phyloP scores from a whole-genome alignment of 30 jellyfish, hydroid and myxozoan species.

The Catostylus mosaicus region DNA sequence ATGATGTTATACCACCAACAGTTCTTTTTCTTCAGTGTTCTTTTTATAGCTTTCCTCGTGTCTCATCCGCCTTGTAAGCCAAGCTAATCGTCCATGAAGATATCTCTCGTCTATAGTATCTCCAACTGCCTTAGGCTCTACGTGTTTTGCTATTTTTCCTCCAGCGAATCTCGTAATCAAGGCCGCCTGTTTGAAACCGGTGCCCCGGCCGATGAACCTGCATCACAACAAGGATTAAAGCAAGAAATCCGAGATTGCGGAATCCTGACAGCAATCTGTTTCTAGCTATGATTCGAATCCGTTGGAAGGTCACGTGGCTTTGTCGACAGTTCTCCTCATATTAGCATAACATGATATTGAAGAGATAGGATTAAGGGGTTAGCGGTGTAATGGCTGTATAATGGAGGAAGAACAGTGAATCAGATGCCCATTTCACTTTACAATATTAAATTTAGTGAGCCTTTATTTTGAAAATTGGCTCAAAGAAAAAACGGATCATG shows the following conservation, averaged over 20 bases:
- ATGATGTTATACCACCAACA: too few species aligned
- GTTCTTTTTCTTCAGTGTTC: too few species aligned
- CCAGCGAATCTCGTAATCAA: too few species aligned
- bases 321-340: neutral
- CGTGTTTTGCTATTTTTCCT: too few species aligned
- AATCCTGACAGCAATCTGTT: neutral
- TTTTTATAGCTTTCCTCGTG: too few species aligned
- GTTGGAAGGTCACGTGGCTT: neutral
- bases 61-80: too few species aligned
- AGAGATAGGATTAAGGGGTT: conserved; percentile 15
- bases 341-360: neutral
- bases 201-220: neutral
- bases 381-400: conserved; percentile 12
- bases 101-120: too few species aligned
- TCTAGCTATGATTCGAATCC: neutral
- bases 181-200: too few species aligned
- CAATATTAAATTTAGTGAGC: conserved; percentile 14
- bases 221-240: neutral
- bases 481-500: neutral
- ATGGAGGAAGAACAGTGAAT: neutral
- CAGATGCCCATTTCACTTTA: neutral
- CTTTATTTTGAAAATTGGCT: conserved; percentile 11
- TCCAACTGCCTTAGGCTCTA: too few species aligned
- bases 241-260: neutral
- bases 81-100: too few species aligned